Percentiles rank a stretch among this genome's conserved stretches.
phyloP scores from a whole-genome alignment of 2,797 vertebrate species.

The Tangara arthus region DNA sequence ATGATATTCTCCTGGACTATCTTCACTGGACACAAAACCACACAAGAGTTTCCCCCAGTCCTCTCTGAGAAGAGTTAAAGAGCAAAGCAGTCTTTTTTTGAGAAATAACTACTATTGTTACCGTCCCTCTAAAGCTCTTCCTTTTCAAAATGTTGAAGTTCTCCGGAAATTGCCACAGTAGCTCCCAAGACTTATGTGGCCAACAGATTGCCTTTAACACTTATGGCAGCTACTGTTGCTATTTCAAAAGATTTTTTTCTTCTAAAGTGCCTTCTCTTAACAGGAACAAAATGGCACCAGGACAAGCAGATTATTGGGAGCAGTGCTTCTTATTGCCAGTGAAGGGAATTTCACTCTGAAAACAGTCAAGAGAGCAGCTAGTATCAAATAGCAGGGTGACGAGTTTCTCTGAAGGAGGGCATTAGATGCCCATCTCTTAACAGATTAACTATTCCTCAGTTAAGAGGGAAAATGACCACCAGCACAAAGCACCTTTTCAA shows the following conservation, averaged over 20 bases:
- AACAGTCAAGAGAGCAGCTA: neutral
- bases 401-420: neutral
- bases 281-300: neutral
- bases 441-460: neutral
- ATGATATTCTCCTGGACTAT: neutral
- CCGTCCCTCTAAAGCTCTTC: neutral
- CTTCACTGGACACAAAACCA: neutral
- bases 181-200: neutral
- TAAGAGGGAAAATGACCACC: neutral
- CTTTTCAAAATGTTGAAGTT: neutral
- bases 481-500: neutral
- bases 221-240: neutral
- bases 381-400: neutral
- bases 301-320: neutral
- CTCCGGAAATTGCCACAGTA: neutral
- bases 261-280: neutral
- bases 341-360: neutral
- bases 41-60: neutral
- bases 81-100: neutral
- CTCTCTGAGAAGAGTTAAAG: neutral
- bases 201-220: neutral
- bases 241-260: neutral
- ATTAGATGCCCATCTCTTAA: neutral
- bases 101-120: neutral
- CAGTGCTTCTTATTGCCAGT: neutral